A percentile compares a stretch with the other conserved stretches of the same genome.
Conservation (phyloP, 2,888 invertebrate species). For the Scotopteryx bipunctaria region DNA sequence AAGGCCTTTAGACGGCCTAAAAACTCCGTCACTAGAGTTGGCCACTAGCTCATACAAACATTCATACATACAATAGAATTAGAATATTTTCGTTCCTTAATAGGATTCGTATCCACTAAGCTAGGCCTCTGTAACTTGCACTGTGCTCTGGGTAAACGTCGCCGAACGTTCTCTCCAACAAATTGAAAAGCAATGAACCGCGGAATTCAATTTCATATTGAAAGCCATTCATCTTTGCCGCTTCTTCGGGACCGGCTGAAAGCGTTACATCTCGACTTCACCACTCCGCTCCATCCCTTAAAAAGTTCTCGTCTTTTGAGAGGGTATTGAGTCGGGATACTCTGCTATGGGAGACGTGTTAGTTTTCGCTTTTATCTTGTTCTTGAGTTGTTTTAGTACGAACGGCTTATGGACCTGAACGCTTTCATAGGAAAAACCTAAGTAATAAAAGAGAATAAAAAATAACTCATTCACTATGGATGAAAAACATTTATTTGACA, state of each 20-base stretch:
- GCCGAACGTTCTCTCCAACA: slow-evolving; percentile 76
- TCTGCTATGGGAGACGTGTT: slow-evolving; percentile 12
- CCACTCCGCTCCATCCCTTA: slow-evolving; percentile 69
- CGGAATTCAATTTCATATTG: slow-evolving; percentile 88
- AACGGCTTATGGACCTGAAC: too few species aligned
- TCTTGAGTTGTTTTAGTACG: not conserved
- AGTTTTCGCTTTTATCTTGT: slow-evolving; percentile 6
- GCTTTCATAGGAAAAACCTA: too few species aligned
- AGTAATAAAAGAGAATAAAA: too few species aligned
- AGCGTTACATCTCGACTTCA: slow-evolving; percentile 78
- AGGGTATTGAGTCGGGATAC: slow-evolving; percentile 41
- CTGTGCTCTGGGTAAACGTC: slow-evolving; percentile 57
- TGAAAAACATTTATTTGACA: too few species aligned
- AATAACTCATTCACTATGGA: too few species aligned
- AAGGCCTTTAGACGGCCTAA: too few species aligned
- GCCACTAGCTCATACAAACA: not conserved
- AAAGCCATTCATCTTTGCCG: slow-evolving; percentile 84
- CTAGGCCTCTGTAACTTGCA: slow-evolving; percentile 9
- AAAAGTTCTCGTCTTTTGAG: slow-evolving; percentile 64
- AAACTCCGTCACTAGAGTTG: too few species aligned
- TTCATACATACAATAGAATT: too few species aligned
- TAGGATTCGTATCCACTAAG: too few species aligned
- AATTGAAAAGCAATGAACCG: slow-evolving; percentile 87
- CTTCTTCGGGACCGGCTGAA: slow-evolving; percentile 76
- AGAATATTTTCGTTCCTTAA: too few species aligned